Evolutionary conservation across 2,797 vertebrate species (phyloP).

Genomic region (Halcyon chelicuti): DNA sequence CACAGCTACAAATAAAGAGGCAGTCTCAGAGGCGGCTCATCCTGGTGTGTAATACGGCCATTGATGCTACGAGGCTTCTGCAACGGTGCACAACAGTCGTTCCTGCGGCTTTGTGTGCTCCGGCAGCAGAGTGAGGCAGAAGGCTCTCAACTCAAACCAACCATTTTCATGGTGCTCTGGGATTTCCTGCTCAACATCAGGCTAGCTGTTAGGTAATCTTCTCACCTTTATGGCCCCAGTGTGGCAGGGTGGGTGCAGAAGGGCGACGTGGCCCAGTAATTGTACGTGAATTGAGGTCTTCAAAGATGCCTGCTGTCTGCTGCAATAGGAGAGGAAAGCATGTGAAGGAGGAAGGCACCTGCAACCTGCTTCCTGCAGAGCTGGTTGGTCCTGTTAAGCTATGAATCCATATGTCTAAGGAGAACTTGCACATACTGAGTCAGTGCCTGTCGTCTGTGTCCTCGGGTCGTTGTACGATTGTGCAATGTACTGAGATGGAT

Average conservation of each 20-base stretch:
- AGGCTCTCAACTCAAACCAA: background rate
- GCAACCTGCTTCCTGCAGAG: background rate
- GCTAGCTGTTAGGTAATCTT: background rate
- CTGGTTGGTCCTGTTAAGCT: constrained; percentile 30
- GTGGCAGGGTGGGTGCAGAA: background rate
- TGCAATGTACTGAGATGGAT: background rate
- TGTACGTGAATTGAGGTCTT: background rate
- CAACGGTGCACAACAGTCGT: rapidly evolving
- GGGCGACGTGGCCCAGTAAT: background rate
- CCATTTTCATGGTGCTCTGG: background rate
- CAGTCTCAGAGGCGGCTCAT: background rate
- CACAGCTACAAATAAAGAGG: background rate
- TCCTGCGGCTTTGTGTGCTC: background rate
- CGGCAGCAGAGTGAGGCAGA: background rate
- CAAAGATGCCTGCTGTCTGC: background rate
- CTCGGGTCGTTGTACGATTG: background rate
- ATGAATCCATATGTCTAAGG: background rate
- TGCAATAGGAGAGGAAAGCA: background rate
- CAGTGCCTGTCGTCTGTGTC: background rate
- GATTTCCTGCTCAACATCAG: background rate
- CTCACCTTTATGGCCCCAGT: background rate
- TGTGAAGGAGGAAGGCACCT: background rate
- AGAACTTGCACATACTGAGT: background rate
- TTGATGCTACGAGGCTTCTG: background rate
- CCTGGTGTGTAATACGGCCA: background rate